Conservation (phyloP, 2,888 invertebrate species). For the Drosophila glabriapex region DNA sequence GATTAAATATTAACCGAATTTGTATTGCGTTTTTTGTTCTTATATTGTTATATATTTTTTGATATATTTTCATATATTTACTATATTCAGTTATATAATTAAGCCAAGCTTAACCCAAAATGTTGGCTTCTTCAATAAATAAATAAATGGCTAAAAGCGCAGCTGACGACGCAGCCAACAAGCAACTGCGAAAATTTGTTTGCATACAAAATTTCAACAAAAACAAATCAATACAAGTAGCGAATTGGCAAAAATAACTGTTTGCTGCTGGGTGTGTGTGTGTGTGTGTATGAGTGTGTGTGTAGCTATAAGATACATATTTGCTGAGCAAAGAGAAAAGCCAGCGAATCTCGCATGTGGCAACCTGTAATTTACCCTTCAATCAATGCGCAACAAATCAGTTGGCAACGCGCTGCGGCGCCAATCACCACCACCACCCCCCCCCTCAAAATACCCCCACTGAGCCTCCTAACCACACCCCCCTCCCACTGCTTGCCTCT, state of each 20-base stretch:
- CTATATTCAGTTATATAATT: neutral
- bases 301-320: conserved; percentile 44
- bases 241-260: conserved; percentile 11
- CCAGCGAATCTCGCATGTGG: conserved; percentile 69
- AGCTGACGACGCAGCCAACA: conserved; percentile 73
- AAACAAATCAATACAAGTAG: conserved; percentile 40
- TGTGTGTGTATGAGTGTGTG: neutral
- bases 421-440: conserved; percentile 41
- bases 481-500: conserved; percentile 12
- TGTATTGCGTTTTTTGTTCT: neutral
- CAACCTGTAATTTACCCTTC: conserved; percentile 81
- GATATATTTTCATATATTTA: neutral
- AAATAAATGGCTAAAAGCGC: conserved; percentile 36
- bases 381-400: conserved; percentile 80
- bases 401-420: conserved; percentile 76
- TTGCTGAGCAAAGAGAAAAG: conserved; percentile 57
- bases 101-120: neutral
- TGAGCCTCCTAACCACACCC: neutral
- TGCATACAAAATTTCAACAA: conserved; percentile 51
- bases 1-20: neutral
- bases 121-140: conserved; percentile 10
- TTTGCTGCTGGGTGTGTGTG: neutral
- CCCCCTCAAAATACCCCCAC: neutral
- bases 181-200: conserved; percentile 48
- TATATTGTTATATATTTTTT: neutral